Evolutionary conservation across 1,140 invertebrate genomes (phyloP).

Genomic region (Rhyacophila brunnea): DNA sequence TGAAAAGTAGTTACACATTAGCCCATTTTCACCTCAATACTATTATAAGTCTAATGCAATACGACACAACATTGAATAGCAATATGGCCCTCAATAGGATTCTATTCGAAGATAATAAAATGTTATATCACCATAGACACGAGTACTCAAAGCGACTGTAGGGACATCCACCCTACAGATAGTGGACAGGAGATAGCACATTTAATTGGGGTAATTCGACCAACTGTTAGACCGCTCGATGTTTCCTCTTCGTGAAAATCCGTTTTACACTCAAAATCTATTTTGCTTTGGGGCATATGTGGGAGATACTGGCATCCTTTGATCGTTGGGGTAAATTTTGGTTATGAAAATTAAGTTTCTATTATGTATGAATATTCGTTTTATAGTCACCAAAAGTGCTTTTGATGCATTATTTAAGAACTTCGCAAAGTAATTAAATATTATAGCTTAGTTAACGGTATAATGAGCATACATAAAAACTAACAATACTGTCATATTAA

Average conservation of each 20-base stretch:
- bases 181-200: slow-evolving; percentile 27
- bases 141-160: background rate
- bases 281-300: slow-evolving; percentile 28
- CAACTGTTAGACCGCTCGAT: slow-evolving; percentile 29
- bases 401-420: too few relatives aligned
- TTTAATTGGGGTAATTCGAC: slow-evolving; percentile 36
- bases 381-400: too few relatives aligned
- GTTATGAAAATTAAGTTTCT: too few relatives aligned
- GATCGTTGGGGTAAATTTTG: too few relatives aligned
- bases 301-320: background rate
- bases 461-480: too few relatives aligned
- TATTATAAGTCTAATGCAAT: too few relatives aligned
- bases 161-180: slow-evolving; percentile 34
- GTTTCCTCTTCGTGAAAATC: slow-evolving; percentile 18
- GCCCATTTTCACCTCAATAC: too few relatives aligned
- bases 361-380: too few relatives aligned
- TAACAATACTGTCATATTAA: too few relatives aligned
- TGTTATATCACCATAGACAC: slow-evolving; percentile 19
- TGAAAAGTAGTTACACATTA: too few relatives aligned
- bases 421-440: too few relatives aligned
- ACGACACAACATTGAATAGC: background rate
- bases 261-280: slow-evolving; percentile 35
- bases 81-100: slow-evolving; percentile 6
- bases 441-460: too few relatives aligned
- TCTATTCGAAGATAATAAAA: slow-evolving; percentile 14